These are phyloP conservation scores for Leucosticte australis DNA, from an alignment of 2,113 vertebrate species.

Conservation along the genomic window DNA sequence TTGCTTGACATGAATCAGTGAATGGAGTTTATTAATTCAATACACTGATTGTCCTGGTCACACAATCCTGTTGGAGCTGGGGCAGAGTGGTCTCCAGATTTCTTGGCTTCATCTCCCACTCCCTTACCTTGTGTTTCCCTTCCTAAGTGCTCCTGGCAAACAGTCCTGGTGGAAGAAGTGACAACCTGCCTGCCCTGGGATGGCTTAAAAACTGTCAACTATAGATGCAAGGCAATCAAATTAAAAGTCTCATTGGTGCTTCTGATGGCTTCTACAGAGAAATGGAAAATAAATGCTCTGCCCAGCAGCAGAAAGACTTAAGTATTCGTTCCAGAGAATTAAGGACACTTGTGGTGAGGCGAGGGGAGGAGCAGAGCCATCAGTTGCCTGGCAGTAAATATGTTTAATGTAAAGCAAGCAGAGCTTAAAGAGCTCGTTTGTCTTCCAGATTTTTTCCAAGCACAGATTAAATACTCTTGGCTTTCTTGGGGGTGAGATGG, in stretches of 20 bases:
- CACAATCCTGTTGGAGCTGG: background rate
- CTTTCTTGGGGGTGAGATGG: constrained; percentile 64
- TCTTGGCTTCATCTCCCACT: background rate
- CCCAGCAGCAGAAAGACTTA: background rate
- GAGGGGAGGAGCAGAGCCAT: background rate
- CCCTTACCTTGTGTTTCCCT: background rate
- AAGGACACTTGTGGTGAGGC: background rate
- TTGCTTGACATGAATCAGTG: background rate
- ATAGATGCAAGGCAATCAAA: background rate
- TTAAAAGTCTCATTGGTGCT: background rate
- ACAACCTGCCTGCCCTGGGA: background rate
- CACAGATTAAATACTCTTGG: constrained; percentile 68
- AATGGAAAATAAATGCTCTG: background rate
- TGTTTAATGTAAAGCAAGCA: constrained; percentile 72
- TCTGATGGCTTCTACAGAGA: background rate
- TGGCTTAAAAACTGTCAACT: background rate
- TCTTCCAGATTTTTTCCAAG: constrained; percentile 76
- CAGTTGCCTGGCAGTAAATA: constrained; percentile 18
- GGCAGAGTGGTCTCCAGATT: background rate
- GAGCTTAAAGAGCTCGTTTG: constrained; percentile 72
- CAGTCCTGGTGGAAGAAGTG: background rate
- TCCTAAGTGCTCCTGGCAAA: constrained; percentile 12
- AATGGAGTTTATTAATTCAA: background rate
- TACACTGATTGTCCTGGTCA: background rate
- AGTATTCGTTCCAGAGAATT: background rate